These are phyloP conservation scores for Bergia puertoricense DNA, from an alignment of 92 coral and sea anemone species.

Conservation along the genomic window DNA sequence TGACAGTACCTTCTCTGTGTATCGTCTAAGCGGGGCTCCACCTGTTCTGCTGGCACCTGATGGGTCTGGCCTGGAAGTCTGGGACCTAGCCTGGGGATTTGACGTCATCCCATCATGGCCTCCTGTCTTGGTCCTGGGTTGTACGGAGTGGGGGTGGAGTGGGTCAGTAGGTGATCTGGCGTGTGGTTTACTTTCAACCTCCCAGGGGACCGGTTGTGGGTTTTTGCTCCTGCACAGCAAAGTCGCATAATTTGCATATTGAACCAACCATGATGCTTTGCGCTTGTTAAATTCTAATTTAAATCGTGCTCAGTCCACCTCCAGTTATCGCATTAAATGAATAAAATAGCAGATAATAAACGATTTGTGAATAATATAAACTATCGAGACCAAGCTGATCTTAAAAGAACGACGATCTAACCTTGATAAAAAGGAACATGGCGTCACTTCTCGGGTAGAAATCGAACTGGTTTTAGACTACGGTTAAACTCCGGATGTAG, in stretches of 20 bases:
- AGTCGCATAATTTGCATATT: not conserved
- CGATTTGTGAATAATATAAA: too few relatives aligned
- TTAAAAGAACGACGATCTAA: too few relatives aligned
- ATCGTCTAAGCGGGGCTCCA: constrained; percentile 74
- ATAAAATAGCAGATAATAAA: too few relatives aligned
- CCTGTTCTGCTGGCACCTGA: constrained; percentile 81
- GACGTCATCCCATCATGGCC: constrained; percentile 95
- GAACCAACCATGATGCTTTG: too few relatives aligned
- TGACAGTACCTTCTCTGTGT: constrained; percentile 61
- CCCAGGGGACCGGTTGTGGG: constrained; percentile 77
- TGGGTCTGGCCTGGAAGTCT: constrained; percentile 86
- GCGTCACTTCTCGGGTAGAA: too few relatives aligned
- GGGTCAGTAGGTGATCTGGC: constrained; percentile 88
- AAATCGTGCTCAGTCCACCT: too few relatives aligned
- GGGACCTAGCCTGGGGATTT: constrained; percentile 95
- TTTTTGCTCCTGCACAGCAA: constrained; percentile 53
- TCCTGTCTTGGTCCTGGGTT: constrained; percentile 84
- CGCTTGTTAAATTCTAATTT: too few relatives aligned
- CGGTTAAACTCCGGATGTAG: too few relatives aligned
- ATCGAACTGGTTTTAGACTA: too few relatives aligned
- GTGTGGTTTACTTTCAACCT: constrained; percentile 85
- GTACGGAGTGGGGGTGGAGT: constrained; percentile 94
- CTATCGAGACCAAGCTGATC: too few relatives aligned
- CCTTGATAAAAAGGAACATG: too few relatives aligned
- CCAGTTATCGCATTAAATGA: too few relatives aligned